phyloP scores from a whole-genome alignment of 2,113 vertebrate species.

The Vidua chalybeata region DNA sequence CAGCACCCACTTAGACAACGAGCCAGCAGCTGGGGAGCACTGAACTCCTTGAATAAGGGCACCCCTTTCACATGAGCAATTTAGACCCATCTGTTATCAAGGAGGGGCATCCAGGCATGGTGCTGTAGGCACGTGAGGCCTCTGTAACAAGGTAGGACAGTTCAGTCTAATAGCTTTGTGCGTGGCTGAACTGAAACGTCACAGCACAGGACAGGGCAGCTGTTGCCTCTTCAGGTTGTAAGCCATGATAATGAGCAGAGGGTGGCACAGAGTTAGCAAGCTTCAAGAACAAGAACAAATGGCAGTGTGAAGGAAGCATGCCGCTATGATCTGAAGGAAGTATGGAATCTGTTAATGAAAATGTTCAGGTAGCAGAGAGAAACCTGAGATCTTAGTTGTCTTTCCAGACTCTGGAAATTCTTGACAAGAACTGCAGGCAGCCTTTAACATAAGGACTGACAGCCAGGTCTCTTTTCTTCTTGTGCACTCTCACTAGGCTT shows the following conservation, averaged over 20 bases:
- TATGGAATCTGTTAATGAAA: not conserved
- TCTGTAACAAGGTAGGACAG: not conserved
- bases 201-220: not conserved
- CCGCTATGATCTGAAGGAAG: not conserved
- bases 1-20: rapidly evolving
- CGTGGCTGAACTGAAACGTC: not conserved
- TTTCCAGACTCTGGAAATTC: not conserved
- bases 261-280: not conserved
- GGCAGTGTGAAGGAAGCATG: not conserved
- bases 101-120: not conserved
- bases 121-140: not conserved
- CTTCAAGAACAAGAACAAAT: not conserved
- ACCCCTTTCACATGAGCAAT: not conserved
- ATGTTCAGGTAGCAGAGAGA: not conserved
- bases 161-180: not conserved
- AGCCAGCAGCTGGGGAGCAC: not conserved
- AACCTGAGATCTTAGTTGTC: not conserved
- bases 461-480: not conserved
- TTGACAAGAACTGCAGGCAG: not conserved
- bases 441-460: not conserved
- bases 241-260: not conserved
- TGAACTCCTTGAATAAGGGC: not conserved
- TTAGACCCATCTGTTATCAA: not conserved
- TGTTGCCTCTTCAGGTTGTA: not conserved
- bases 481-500: not conserved